phyloP scores from a whole-genome alignment of 2,113 vertebrate genomes.

The Seriola rivoliana region DNA sequence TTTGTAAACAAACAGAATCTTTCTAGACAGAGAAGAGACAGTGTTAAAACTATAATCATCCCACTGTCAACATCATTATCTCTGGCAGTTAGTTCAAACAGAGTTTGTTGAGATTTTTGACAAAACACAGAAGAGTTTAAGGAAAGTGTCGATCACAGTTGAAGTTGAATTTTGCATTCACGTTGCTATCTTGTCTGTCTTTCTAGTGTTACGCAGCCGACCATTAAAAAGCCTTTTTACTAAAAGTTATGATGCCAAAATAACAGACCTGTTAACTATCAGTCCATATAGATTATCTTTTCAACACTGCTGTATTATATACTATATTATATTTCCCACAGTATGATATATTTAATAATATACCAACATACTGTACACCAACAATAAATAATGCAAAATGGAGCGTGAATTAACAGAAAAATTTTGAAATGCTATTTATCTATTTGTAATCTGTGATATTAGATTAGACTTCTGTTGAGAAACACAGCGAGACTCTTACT shows the following conservation, averaged over 20 bases:
- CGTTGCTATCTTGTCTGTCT: not conserved
- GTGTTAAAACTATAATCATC: conserved; percentile 28
- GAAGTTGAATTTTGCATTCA: not conserved
- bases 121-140: not conserved
- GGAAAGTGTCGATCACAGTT: not conserved
- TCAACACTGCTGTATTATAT: not conserved
- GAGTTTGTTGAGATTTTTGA: not conserved
- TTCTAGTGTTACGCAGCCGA: not conserved
- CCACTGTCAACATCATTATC: not conserved
- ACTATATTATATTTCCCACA: not conserved
- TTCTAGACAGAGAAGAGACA: not conserved
- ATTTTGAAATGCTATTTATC: not conserved
- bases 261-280: not conserved
- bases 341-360: not conserved
- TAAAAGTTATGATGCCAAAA: conserved; percentile 2
- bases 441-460: not conserved
- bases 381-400: not conserved
- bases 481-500: not conserved
- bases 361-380: not conserved
- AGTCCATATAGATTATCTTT: not conserved
- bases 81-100: not conserved
- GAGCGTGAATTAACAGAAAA: not conserved
- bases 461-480: not conserved
- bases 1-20: conserved; percentile 21
- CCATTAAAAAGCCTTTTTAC: not conserved